Evolutionary conservation across 2,888 invertebrate genomes (phyloP).

Genomic region (Cheilosia impressa): DNA sequence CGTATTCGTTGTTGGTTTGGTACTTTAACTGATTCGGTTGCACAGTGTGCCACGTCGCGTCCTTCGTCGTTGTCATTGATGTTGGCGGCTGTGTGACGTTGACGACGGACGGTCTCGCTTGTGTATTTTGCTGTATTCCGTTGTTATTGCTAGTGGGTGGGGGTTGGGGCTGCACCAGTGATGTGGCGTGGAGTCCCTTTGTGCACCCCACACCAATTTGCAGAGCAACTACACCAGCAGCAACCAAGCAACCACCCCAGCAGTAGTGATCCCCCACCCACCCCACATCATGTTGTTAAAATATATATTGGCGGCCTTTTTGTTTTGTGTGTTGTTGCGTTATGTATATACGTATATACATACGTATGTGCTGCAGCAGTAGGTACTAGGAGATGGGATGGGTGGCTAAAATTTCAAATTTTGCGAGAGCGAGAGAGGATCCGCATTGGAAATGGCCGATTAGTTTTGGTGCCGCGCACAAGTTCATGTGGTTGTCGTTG

Average conservation of each 20-base stretch:
- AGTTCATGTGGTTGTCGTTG: conserved; percentile 49
- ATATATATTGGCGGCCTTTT: conserved; percentile 73
- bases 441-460: conserved; percentile 75
- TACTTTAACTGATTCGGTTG: conserved; percentile 69
- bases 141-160: conserved; percentile 33
- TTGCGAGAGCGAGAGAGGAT: conserved; percentile 70
- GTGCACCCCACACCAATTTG: conserved; percentile 60
- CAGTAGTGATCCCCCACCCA: conserved; percentile 27
- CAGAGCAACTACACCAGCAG: conserved; percentile 51
- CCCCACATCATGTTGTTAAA: conserved; percentile 54
- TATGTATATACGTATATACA: conserved; percentile 33
- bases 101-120: conserved; percentile 67
- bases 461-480: conserved; percentile 69
- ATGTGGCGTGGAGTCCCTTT: conserved; percentile 53
- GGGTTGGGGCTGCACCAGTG: conserved; percentile 25
- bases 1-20: conserved; percentile 11
- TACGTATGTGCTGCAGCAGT: conserved; percentile 43
- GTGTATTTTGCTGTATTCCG: conserved; percentile 28
- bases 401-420: conserved; percentile 66
- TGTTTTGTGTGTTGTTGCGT: conserved; percentile 68
- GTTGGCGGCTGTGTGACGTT: conserved; percentile 61
- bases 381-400: conserved; percentile 51
- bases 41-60: conserved; percentile 72
- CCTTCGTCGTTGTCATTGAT: conserved; percentile 48
- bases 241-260: conserved; percentile 41